Conservation (phyloP, 2,888 invertebrate species). For the Alloplasta piceator region DNA sequence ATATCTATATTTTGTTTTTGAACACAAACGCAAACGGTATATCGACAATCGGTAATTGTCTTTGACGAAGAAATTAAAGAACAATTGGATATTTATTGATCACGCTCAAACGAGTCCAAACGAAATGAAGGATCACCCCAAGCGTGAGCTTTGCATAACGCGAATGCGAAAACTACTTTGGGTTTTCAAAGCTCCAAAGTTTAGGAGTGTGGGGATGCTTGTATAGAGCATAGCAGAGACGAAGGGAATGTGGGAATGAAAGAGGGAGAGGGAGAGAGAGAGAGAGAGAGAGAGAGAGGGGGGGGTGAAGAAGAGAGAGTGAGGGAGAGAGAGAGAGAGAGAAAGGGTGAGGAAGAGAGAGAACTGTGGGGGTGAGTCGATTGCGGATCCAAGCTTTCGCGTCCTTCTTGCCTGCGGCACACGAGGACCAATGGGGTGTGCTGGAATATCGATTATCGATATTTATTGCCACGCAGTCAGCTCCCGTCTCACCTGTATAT, state of each 20-base stretch:
- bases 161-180: constrained; percentile 77
- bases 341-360: constrained; percentile 11
- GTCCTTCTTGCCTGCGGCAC: constrained; percentile 69
- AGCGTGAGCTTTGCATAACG: constrained; percentile 72
- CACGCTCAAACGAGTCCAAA: constrained; percentile 68
- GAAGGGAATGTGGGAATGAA: constrained; percentile 1
- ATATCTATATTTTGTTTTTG: no score
- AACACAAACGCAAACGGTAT: background rate
- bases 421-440: constrained; percentile 73
- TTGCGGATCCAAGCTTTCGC: constrained; percentile 50
- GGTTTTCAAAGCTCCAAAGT: constrained; percentile 74
- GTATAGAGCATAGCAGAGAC: constrained; percentile 11
- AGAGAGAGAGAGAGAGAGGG: constrained; percentile 25
- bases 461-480: constrained; percentile 78
- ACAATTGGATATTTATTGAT: constrained; percentile 71
- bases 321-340: constrained; percentile 25
- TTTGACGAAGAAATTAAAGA: constrained; percentile 42
- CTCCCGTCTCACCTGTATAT: constrained; percentile 72
- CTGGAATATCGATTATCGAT: constrained; percentile 78
- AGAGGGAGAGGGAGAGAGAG: constrained; percentile 17
- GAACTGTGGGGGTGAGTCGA: background rate
- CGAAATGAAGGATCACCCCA: constrained; percentile 72
- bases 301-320: constrained; percentile 7
- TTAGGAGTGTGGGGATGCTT: constrained; percentile 44
- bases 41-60: constrained; percentile 31